These are phyloP conservation scores for Helicoverpa armigera DNA, from an alignment of 1,140 invertebrate genomes.

Conservation along the genomic window DNA sequence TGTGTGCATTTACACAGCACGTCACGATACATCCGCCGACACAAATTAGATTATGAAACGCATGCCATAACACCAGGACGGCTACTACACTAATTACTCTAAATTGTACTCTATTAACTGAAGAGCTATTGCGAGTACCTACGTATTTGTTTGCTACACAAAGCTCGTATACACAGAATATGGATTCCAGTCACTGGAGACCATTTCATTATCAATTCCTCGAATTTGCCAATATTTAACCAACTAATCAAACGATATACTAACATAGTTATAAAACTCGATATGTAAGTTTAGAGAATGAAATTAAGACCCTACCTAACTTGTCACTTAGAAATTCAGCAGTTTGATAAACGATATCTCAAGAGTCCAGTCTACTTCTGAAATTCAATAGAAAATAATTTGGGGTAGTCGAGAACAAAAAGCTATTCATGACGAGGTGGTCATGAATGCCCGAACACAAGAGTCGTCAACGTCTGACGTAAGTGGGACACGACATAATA, in stretches of 20 bases:
- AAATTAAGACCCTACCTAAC: no score
- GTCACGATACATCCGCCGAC: conserved; percentile 27
- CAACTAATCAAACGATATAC: background rate
- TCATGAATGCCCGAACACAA: conserved; percentile 40
- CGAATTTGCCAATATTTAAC: background rate
- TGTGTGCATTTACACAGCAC: conserved; percentile 2
- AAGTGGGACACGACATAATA: conserved; percentile 37
- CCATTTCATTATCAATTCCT: background rate
- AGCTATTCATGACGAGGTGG: conserved; percentile 37
- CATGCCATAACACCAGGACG: conserved; percentile 11
- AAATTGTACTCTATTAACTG: conserved; percentile 36
- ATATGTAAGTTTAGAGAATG: background rate
- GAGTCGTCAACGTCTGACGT: conserved; percentile 34
- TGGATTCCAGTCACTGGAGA: background rate
- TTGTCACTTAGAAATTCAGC: conserved; percentile 12
- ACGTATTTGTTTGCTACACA: background rate
- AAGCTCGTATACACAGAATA: background rate
- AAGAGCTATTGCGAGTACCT: background rate
- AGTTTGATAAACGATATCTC: conserved; percentile 47
- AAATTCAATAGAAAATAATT: conserved; percentile 45
- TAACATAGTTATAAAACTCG: background rate
- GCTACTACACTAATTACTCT: conserved; percentile 25
- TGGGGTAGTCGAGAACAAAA: conserved; percentile 41
- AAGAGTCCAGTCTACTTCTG: conserved; percentile 23
- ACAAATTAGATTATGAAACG: conserved; percentile 7